A percentile compares a stretch with the other conserved stretches of the same genome.
Conservation (phyloP, 1,140 invertebrate species). For the Macrobrachium nipponense region DNA sequence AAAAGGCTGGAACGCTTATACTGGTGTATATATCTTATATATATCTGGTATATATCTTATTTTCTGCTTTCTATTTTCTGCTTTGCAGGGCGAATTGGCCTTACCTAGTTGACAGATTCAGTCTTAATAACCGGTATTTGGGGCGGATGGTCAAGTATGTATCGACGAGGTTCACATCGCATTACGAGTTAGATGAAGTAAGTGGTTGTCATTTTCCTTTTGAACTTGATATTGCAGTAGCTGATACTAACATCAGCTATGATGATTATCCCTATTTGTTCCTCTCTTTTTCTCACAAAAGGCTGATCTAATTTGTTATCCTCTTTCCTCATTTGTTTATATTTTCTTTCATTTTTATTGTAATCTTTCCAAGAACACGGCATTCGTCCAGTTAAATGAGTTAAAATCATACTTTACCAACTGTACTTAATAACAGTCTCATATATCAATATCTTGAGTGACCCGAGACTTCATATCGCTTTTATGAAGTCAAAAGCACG, state of each 20-base stretch:
- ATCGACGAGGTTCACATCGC: conserved; percentile 37
- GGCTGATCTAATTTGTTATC: too few relatives aligned
- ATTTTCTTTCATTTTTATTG: not conserved
- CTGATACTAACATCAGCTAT: too few relatives aligned
- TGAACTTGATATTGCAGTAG: not conserved
- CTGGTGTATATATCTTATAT: too few relatives aligned
- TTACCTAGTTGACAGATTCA: conserved; percentile 79
- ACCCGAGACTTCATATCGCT: not conserved
- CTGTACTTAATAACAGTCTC: not conserved
- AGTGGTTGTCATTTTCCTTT: not conserved
- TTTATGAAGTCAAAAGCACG: too few relatives aligned
- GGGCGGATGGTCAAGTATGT: conserved; percentile 55
- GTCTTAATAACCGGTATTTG: conserved; percentile 81
- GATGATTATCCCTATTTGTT: not conserved
- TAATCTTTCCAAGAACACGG: not conserved
- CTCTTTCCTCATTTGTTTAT: not conserved
- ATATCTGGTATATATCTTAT: not conserved
- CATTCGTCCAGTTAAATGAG: not conserved
- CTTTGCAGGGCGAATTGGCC: conserved; percentile 77
- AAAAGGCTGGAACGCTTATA: not conserved
- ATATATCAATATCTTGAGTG: not conserved
- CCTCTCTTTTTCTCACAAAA: not conserved
- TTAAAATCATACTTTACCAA: not conserved
- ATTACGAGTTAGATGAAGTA: conserved; percentile 46
- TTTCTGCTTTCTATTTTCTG: not conserved